phyloP scores from a whole-genome alignment of 2,888 invertebrate species.

The Steromphala cineraria region DNA sequence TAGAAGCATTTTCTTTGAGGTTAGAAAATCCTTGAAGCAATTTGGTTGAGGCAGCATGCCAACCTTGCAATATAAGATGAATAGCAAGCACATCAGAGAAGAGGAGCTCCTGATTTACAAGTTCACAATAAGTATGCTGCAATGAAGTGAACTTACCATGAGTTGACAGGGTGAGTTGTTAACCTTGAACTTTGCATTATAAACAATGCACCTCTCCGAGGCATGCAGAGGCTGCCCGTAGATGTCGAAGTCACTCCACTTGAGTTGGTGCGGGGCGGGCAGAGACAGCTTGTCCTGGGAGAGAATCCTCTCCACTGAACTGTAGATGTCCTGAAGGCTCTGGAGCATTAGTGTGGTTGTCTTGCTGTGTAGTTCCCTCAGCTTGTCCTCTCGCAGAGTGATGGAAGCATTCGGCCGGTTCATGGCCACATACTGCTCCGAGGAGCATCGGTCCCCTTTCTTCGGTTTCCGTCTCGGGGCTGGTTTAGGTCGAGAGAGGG shows the following conservation, averaged over 20 bases:
- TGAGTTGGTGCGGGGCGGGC: conserved; percentile 38
- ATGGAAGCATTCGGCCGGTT: conserved; percentile 62
- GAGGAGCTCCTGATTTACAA: too few species aligned
- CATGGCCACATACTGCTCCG: conserved; percentile 70
- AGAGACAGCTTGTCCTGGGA: conserved; percentile 50
- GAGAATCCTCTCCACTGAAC: conserved; percentile 61
- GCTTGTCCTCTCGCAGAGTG: conserved; percentile 56
- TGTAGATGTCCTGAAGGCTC: conserved; percentile 62
- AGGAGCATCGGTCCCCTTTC: conserved; percentile 50
- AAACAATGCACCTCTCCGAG: conserved; percentile 64
- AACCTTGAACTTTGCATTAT: conserved; percentile 60
- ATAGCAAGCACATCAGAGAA: too few species aligned
- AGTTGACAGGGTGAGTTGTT: conserved; percentile 60
- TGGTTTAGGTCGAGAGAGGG: conserved; percentile 61
- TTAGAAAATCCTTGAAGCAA: too few species aligned
- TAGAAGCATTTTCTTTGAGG: too few species aligned
- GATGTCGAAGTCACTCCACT: conserved; percentile 66
- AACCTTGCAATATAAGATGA: too few species aligned
- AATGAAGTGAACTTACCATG: conserved; percentile 55
- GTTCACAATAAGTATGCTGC: too few species aligned
- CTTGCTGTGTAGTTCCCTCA: conserved; percentile 58
- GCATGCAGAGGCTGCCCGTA: conserved; percentile 65
- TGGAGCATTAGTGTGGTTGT: conserved; percentile 61
- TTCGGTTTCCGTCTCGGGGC: conserved; percentile 59
- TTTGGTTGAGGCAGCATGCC: too few species aligned